These are phyloP conservation scores for Haliclona indistincta DNA, from an alignment of 37 sponge, comb jelly and placozoan genomes.

Conservation along the genomic window DNA sequence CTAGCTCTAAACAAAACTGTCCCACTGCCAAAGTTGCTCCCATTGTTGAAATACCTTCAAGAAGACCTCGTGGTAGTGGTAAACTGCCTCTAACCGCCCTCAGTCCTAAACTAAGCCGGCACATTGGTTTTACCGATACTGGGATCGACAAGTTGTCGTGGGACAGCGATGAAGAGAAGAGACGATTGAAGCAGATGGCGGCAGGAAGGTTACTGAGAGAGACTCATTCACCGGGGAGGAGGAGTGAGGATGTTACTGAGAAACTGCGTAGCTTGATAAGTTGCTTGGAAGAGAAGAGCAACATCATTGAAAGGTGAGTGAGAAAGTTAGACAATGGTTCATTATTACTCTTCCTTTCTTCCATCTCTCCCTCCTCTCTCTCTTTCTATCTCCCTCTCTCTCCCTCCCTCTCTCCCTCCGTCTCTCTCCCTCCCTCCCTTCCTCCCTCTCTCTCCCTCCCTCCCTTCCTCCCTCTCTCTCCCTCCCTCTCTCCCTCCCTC, in stretches of 20 bases:
- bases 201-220: background rate
- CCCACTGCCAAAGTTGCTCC: slow-evolving; percentile 19
- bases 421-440: too few relatives aligned
- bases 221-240: background rate
- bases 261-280: slow-evolving; percentile 33
- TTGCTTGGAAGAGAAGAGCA: slow-evolving; percentile 33
- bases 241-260: slow-evolving; percentile 28
- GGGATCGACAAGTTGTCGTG: background rate
- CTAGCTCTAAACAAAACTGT: too few relatives aligned
- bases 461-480: background rate
- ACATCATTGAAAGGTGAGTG: slow-evolving; percentile 52
- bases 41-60: background rate
- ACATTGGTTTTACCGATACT: background rate
- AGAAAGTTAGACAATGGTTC: background rate
- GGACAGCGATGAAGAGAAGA: too few relatives aligned
- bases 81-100: background rate
- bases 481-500: too few relatives aligned
- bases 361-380: too few relatives aligned
- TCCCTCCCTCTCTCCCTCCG: too few relatives aligned
- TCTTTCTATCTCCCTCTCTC: too few relatives aligned
- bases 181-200: background rate
- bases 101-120: background rate
- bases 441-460: slow-evolving; percentile 1
- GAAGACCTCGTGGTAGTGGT: background rate
- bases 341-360: background rate